A percentile compares a stretch with the other conserved stretches of the same genome.
These are phyloP conservation scores for Sycophila sp. DNA, from an alignment of 1,140 invertebrate species.

Conservation along the genomic window DNA sequence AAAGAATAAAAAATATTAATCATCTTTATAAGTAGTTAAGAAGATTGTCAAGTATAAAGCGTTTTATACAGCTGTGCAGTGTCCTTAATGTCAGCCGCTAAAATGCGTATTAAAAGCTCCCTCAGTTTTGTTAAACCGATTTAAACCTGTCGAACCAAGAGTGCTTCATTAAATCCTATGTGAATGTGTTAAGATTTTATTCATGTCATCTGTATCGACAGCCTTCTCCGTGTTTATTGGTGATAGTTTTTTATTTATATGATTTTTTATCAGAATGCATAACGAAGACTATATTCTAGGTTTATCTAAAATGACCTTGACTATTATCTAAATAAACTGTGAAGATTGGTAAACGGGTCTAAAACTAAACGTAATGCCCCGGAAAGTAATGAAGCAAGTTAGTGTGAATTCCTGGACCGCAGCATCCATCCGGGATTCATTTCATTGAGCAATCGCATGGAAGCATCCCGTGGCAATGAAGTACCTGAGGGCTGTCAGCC, in stretches of 20 bases:
- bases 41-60: slow-evolving; percentile 40
- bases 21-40: background rate
- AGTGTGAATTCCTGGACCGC: slow-evolving; percentile 56
- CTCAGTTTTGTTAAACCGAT: slow-evolving; percentile 38
- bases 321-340: slow-evolving; percentile 9
- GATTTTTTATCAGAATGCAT: background rate
- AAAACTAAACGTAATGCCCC: slow-evolving; percentile 35
- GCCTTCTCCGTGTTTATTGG: slow-evolving; percentile 5
- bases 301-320: slow-evolving; percentile 12
- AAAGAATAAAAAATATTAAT: slow-evolving; percentile 29
- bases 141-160: slow-evolving; percentile 31
- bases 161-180: slow-evolving; percentile 35
- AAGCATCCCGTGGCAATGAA: slow-evolving; percentile 53
- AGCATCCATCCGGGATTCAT: slow-evolving; percentile 43
- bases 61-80: slow-evolving; percentile 54
- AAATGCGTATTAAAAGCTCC: slow-evolving; percentile 46
- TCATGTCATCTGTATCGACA: slow-evolving; percentile 28
- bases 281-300: background rate
- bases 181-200: slow-evolving; percentile 26
- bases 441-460: slow-evolving; percentile 46
- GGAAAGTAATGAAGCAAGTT: slow-evolving; percentile 52
- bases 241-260: background rate
- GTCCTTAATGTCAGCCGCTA: slow-evolving; percentile 44
- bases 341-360: background rate
- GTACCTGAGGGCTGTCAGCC: slow-evolving; percentile 67